A percentile compares a stretch with the other conserved stretches of the same genome.
Conservation (phyloP, 2,797 vertebrate species). For the Yasuhikotakia modesta region DNA sequence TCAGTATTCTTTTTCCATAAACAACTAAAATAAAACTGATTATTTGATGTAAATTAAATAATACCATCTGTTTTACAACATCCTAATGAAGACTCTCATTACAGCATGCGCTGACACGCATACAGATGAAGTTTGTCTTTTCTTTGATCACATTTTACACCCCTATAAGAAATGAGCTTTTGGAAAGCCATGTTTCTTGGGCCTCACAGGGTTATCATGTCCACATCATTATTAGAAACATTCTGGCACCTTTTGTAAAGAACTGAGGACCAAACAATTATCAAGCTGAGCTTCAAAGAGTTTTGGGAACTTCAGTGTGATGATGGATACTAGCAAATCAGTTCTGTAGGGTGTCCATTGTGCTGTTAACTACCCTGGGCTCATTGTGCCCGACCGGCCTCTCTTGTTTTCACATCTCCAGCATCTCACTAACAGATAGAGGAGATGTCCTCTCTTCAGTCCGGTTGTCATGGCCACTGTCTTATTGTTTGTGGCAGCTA, state of each 20-base stretch:
- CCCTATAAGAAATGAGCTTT: neutral
- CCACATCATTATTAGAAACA: slow-evolving; percentile 2
- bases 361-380: slow-evolving; percentile 19
- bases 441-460: slow-evolving; percentile 44
- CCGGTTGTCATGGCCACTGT: slow-evolving; percentile 56
- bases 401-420: slow-evolving; percentile 34
- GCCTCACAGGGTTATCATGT: neutral
- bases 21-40: slow-evolving; percentile 19
- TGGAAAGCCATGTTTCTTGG: neutral
- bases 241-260: neutral
- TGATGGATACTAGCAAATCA: slow-evolving; percentile 7
- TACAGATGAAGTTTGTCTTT: neutral
- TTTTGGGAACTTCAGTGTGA: neutral
- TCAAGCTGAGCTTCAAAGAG: slow-evolving; percentile 6
- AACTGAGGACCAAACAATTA: neutral
- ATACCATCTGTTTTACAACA: slow-evolving; percentile 30
- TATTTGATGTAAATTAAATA: slow-evolving; percentile 27
- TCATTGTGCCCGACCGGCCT: slow-evolving; percentile 21
- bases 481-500: slow-evolving; percentile 47
- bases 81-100: neutral
- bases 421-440: slow-evolving; percentile 41
- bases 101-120: neutral
- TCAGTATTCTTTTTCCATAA: slow-evolving; percentile 11
- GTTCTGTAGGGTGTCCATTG: slow-evolving; percentile 7
- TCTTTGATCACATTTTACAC: neutral